Conservation (phyloP, 2,888 invertebrate genomes). For the Lithophane semibrunnea region DNA sequence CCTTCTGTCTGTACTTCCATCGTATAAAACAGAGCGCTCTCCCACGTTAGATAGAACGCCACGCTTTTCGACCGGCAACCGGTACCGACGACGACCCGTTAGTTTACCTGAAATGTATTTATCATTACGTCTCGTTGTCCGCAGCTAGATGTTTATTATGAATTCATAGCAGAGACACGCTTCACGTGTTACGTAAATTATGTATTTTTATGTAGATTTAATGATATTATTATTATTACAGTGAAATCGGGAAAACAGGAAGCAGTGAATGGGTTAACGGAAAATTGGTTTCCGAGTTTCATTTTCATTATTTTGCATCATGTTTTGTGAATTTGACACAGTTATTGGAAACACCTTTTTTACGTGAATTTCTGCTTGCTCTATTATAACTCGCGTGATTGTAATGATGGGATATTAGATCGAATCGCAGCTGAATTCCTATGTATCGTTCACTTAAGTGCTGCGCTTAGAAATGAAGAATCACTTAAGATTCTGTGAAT, state of each 20-base stretch:
- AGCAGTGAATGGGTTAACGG: slow-evolving; percentile 37
- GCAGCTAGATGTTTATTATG: slow-evolving; percentile 41
- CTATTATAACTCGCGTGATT: slow-evolving; percentile 36
- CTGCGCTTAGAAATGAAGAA: slow-evolving; percentile 13
- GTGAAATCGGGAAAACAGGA: slow-evolving; percentile 62
- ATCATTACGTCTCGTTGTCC: slow-evolving; percentile 52
- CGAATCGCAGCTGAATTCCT: slow-evolving; percentile 26
- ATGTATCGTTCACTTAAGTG: slow-evolving; percentile 40
- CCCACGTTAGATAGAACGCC: slow-evolving; percentile 50
- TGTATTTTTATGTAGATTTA: slow-evolving; percentile 45
- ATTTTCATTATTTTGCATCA: slow-evolving; percentile 39
- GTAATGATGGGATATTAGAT: slow-evolving; percentile 47
- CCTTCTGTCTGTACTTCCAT: slow-evolving; percentile 38
- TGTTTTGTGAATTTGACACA: slow-evolving; percentile 12
- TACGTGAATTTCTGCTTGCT: neutral
- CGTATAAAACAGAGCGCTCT: slow-evolving; percentile 34
- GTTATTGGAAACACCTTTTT: neutral
- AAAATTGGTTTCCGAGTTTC: slow-evolving; percentile 29
- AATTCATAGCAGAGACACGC: slow-evolving; percentile 56
- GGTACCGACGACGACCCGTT: slow-evolving; percentile 57
- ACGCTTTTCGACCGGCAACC: slow-evolving; percentile 56
- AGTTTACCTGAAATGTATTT: slow-evolving; percentile 60
- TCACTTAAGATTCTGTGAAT: slow-evolving; percentile 16
- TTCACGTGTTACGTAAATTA: slow-evolving; percentile 62
- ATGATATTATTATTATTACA: slow-evolving; percentile 35